Percentiles rank a stretch among this genome's conserved stretches.
Evolutionary conservation across 2,113 vertebrate genomes (phyloP).

Genomic region (Chionodraco myersi): DNA sequence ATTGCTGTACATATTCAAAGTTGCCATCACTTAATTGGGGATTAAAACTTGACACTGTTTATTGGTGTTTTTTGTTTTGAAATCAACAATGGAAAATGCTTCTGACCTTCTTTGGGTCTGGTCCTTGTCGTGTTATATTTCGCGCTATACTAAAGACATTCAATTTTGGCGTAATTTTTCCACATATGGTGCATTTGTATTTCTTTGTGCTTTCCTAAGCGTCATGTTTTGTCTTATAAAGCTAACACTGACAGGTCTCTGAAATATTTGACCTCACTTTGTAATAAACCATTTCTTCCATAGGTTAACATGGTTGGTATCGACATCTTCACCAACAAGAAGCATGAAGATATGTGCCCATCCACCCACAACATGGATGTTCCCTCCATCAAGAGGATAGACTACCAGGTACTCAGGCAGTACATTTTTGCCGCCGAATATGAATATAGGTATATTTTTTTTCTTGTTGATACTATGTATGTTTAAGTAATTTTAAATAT

Average conservation of each 20-base stretch:
- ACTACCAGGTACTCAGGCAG: conserved; percentile 90
- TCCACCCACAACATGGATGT: conserved; percentile 99
- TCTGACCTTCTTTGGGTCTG: not conserved
- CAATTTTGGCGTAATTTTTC: no score
- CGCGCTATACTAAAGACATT: no score
- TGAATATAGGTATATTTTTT: no score
- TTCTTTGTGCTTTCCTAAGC: no score
- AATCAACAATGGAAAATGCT: not conserved
- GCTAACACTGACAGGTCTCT: not conserved
- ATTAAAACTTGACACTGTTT: not conserved
- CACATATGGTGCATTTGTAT: not conserved
- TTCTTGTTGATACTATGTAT: not conserved
- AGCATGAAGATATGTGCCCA: conserved; percentile 98
- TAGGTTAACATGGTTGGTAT: conserved; percentile 99
- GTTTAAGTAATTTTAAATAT: not conserved
- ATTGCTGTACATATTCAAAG: not conserved
- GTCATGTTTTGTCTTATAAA: not conserved
- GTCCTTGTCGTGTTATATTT: no score
- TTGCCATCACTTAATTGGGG: not conserved
- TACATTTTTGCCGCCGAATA: no score
- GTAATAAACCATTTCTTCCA: not conserved
- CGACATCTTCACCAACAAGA: conserved; percentile 98
- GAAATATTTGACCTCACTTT: not conserved
- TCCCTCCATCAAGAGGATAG: conserved; percentile 95
- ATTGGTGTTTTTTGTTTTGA: not conserved